phyloP scores from a whole-genome alignment of 2,888 invertebrate species.

The Epinotia ramella region DNA sequence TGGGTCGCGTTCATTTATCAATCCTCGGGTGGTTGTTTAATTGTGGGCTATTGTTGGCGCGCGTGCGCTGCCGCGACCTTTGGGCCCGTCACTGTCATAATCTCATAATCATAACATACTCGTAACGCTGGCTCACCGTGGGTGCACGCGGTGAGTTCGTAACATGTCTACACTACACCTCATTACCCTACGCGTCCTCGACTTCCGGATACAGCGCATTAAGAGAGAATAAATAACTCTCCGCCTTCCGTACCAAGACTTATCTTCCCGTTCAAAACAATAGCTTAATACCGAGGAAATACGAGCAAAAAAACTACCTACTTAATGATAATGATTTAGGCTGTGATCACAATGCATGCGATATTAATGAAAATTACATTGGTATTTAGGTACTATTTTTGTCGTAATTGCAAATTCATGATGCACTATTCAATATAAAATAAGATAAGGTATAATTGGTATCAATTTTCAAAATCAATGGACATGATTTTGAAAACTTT shows the following conservation, averaged over 20 bases:
- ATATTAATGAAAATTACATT: neutral
- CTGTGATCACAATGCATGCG: neutral
- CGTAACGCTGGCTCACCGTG: slow-evolving; percentile 17
- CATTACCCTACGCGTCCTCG: slow-evolving; percentile 39
- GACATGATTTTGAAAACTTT: no score
- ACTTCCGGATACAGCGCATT: slow-evolving; percentile 24
- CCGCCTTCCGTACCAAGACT: neutral
- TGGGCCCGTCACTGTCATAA: slow-evolving; percentile 27
- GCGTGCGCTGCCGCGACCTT: slow-evolving; percentile 23
- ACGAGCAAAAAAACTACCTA: neutral
- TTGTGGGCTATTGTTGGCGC: slow-evolving; percentile 38
- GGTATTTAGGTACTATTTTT: neutral
- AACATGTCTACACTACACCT: slow-evolving; percentile 41
- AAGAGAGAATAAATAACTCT: neutral
- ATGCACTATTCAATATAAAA: neutral
- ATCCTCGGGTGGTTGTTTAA: slow-evolving; percentile 34
- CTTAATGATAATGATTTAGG: neutral
- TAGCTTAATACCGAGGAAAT: neutral
- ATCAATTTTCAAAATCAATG: no score
- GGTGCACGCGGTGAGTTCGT: slow-evolving; percentile 21
- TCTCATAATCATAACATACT: slow-evolving; percentile 8
- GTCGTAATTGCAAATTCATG: neutral
- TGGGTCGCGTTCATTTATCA: slow-evolving; percentile 40
- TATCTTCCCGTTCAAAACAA: neutral
- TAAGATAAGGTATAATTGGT: no score